Evolutionary conservation across 2,797 vertebrate species (phyloP), one percentile per base, ranked within the genome.

Genomic region (Sebastes kiyomatsui): DNA sequence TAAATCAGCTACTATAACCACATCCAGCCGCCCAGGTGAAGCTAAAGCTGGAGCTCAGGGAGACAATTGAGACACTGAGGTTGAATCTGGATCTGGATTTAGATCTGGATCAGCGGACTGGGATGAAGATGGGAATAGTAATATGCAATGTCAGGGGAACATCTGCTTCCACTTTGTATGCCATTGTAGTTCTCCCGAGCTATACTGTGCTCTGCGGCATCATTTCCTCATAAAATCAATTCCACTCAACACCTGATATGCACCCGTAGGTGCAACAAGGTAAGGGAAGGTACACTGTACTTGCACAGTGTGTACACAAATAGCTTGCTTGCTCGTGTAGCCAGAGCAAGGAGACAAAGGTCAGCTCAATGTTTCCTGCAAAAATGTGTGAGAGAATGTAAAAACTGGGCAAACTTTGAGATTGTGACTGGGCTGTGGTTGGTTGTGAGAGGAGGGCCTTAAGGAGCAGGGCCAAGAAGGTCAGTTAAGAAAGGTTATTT

Each of bases 1-100:
- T 90, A 93, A 93, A 93, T 91, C 91, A 88, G 80, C 77, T 81
- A 82, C 80, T 86, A 65, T 71, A 84, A 72, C 86, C 70, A 82
- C 80, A 82, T 56, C 33, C 79, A 77, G 65, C 74, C 30, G 22
- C 75, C 77, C 83, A 86, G 83, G 91, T 82, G 67, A 77, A 68
- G 72, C 71, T 77, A 72, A 85, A 61, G 78, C 59, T 33, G 59
- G 35, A 74, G 64, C 62, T 80, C 25, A 38, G 35, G 60, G 65
- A 61, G 27, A 55, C 55, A 77, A 69, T 6, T 20, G 80, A 90
- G 56, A 87, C 25, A 13, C 61, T 6, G 25, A 46, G 81, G 78
- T 84, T 49, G 13, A 72, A 78, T 87, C 59, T 55, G 74, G 70
- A 85, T 81, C 77, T 78, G 60, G 68, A 81, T 72, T 67, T 67